Conservation (phyloP, 2,888 invertebrate species). For the Mesodorylaimus sp. region DNA sequence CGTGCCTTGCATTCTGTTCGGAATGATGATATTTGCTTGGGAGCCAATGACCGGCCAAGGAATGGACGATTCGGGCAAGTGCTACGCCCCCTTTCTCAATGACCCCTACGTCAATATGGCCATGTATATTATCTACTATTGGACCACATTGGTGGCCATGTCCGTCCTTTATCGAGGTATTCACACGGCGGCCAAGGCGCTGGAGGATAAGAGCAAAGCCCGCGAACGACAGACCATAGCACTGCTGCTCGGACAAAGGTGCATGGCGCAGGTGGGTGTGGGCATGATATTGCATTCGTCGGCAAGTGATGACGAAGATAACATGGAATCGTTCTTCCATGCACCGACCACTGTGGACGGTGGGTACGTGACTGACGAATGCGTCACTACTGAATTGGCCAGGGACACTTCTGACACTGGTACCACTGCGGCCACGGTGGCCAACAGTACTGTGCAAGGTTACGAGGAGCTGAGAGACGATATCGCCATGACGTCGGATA, state of each 20-base stretch:
- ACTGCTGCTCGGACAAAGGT: slow-evolving; percentile 8
- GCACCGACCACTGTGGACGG: no score
- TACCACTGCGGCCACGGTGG: no score
- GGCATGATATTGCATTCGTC: no score
- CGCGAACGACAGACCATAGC: slow-evolving; percentile 9
- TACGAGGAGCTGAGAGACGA: no score
- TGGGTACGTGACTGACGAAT: no score
- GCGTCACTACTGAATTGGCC: no score
- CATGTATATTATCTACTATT: slow-evolving; percentile 29
- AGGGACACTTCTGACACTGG: no score
- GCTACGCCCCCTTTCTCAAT: slow-evolving; percentile 11
- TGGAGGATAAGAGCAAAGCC: slow-evolving; percentile 10
- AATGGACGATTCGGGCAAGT: not conserved
- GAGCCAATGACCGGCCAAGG: slow-evolving; percentile 18
- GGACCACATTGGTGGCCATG: slow-evolving; percentile 29
- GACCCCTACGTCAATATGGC: slow-evolving; percentile 26
- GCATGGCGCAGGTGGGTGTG: slow-evolving; percentile 10
- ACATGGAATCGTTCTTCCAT: no score
- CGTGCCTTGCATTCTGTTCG: slow-evolving; percentile 25
- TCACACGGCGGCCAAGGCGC: slow-evolving; percentile 10
- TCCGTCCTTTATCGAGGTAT: slow-evolving; percentile 23
- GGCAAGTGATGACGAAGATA: no score
- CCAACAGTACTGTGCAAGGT: no score
- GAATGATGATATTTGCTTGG: slow-evolving; percentile 30
- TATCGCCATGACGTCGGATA: no score